Evolutionary conservation across 2,888 invertebrate species (phyloP), one percentile per base, ranked within the genome.

Genomic region (Apamea crenata): DNA sequence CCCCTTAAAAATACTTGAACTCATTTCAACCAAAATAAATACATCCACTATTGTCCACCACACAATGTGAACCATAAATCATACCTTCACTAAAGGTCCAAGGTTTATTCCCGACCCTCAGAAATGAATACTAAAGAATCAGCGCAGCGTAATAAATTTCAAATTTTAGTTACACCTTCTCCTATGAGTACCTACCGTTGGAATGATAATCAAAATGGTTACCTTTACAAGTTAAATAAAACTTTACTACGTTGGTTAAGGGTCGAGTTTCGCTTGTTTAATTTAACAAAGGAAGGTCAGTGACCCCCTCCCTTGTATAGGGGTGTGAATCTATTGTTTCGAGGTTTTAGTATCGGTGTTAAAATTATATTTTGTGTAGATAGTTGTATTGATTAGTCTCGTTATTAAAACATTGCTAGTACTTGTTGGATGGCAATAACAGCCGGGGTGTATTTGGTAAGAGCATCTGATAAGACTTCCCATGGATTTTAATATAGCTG

Each of bases 311-410:
- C 93, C 91, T 91, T 87, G 83, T 83, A 81, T 82, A 92, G 89
- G 94, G 94, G 93, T 93, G 93, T 90, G 88, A 91, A 89, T 86
- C 91, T 88, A 93, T 95, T 95, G 94, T 95, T 94, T 92, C 88
- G 90, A 82, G 83, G 91, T 88, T 90, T 89, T 88, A 71, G 79
- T 91, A 92, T 92, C 91, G 92, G 91, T 90, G 93, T 91, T 92
- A 91, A 93, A 93, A 92, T 92, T 90, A 86, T 86, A 83, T 79
- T 81, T 74, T 65, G 71, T 68, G 1, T 66, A 82, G 74, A 84
- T 84, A 85, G 87, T 87, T 73, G 67, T 82, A 89, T 90, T 87
- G 77, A 87, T 87, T 80, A 78, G 78, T 59, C 3, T 63, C 8
- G 69, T 74, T 32, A 78, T 80, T 74, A 80, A 72, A 83, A 78